Conservation (phyloP, 2,888 invertebrate species). For the Nomada lathburiana region DNA sequence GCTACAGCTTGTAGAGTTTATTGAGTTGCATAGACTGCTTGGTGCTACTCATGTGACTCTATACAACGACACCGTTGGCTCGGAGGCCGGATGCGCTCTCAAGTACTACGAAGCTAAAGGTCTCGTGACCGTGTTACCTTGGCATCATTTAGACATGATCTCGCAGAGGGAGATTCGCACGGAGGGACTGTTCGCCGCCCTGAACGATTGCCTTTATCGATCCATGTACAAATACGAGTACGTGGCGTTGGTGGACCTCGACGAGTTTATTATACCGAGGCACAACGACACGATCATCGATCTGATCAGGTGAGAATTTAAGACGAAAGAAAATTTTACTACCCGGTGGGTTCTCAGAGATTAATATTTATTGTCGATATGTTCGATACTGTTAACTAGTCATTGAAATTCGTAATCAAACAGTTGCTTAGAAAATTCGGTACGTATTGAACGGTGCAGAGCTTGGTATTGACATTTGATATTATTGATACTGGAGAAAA, state of each 20-base stretch:
- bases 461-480: too few species aligned
- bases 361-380: too few species aligned
- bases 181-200: conserved; percentile 95
- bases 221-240: conserved; percentile 94
- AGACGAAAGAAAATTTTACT: background rate
- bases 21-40: conserved; percentile 93
- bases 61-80: conserved; percentile 95
- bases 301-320: conserved; percentile 87
- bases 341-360: too few species aligned
- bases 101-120: conserved; percentile 88
- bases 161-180: conserved; percentile 96
- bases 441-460: too few species aligned
- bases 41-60: conserved; percentile 95
- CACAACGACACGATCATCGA: conserved; percentile 91
- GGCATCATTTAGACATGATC: conserved; percentile 92
- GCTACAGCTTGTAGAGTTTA: conserved; percentile 94
- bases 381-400: too few species aligned
- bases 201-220: conserved; percentile 96
- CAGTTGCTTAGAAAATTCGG: too few species aligned
- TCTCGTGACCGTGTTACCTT: conserved; percentile 90
- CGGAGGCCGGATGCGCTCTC: conserved; percentile 91
- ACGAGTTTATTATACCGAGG: conserved; percentile 94
- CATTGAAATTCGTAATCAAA: too few species aligned
- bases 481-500: too few species aligned
- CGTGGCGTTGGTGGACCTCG: conserved; percentile 93